These are phyloP conservation scores for Monoplex corrugatus DNA, from an alignment of 2,888 invertebrate species.

Conservation along the genomic window DNA sequence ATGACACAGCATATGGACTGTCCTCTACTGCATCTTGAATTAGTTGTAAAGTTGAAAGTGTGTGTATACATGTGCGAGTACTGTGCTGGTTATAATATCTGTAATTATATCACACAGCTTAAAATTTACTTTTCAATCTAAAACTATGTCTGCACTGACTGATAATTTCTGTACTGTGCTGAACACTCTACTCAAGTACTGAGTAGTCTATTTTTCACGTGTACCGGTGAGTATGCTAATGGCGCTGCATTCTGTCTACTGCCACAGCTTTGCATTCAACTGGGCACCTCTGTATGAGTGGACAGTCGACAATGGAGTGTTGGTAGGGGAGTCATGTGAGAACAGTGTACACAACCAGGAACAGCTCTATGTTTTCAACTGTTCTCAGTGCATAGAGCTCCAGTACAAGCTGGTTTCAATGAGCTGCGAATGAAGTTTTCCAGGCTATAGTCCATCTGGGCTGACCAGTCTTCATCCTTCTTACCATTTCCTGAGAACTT, in stretches of 20 bases:
- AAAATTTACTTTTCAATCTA: too few species aligned
- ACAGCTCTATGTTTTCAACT: not conserved
- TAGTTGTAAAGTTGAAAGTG: too few species aligned
- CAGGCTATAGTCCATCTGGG: too few species aligned
- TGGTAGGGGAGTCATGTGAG: not conserved
- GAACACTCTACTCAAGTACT: not conserved
- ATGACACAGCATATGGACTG: too few species aligned
- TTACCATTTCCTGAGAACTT: too few species aligned
- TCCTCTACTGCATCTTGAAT: too few species aligned
- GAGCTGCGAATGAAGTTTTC: not conserved
- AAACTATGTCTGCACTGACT: not conserved
- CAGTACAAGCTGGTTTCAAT: not conserved
- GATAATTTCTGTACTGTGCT: not conserved
- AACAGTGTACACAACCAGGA: too few species aligned
- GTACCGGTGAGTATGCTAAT: not conserved
- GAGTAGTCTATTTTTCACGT: not conserved
- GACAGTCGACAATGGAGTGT: not conserved
- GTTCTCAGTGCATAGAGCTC: conserved; percentile 5
- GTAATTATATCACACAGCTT: not conserved
- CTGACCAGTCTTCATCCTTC: too few species aligned
- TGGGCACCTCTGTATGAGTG: not conserved
- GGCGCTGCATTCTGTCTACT: not conserved
- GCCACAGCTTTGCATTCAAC: not conserved
- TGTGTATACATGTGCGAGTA: too few species aligned
- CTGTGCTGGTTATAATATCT: not conserved